Conservation (phyloP, 2,888 invertebrate species). For the Matsumyia berberina region DNA sequence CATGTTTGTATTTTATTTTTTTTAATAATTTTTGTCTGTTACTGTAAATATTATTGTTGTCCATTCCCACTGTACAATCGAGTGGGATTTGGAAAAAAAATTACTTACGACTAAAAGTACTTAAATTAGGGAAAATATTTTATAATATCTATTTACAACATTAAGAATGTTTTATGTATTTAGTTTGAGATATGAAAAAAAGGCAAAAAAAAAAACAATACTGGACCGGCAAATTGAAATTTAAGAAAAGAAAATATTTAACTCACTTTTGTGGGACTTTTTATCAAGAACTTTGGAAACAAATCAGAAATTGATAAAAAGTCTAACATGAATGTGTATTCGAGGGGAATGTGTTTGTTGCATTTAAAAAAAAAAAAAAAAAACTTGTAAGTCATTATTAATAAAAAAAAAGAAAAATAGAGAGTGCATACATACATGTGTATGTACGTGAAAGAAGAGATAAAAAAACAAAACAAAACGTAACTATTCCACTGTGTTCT, state of each 20-base stretch:
- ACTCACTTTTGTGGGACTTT: conserved; percentile 29
- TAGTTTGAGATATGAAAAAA: neutral
- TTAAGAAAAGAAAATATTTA: neutral
- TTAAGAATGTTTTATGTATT: conserved; percentile 25
- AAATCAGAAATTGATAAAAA: conserved; percentile 53
- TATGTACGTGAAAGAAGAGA: neutral
- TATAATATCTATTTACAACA: conserved; percentile 47
- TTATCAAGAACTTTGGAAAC: conserved; percentile 45
- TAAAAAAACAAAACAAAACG: conserved; percentile 50
- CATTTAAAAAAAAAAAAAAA: neutral
- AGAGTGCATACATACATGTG: too few relatives aligned
- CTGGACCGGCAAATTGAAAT: conserved; percentile 81
- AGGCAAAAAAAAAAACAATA: conserved; percentile 77
- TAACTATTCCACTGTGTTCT: conserved; percentile 18
- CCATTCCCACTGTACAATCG: neutral
- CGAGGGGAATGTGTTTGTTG: conserved; percentile 41
- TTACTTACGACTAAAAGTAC: conserved; percentile 32
- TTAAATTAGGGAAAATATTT: conserved; percentile 33
- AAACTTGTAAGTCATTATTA: conserved; percentile 32
- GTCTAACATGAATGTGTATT: conserved; percentile 31
- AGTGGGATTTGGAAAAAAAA: conserved; percentile 1
- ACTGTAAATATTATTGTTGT: conserved; percentile 37
- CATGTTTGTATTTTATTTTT: conserved; percentile 50
- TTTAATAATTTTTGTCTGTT: conserved; percentile 46
- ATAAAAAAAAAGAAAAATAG: conserved; percentile 13